Evolutionary conservation across 2,113 vertebrate species (phyloP).

Genomic region (Fulica atra): DNA sequence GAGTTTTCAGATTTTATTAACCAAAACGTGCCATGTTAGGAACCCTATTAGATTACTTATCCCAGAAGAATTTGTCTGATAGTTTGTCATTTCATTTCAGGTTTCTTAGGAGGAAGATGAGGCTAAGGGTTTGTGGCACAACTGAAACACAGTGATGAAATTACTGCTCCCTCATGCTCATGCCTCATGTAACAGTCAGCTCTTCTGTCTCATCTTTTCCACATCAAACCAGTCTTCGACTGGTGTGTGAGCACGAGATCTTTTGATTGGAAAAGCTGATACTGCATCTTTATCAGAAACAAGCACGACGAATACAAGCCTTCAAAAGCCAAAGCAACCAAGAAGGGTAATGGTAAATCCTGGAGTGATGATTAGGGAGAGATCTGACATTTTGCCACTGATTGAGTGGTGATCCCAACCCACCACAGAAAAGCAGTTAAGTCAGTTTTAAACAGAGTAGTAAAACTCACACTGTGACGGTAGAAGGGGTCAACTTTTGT

Average conservation of each 20-base stretch:
- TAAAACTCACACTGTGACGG: slow-evolving; percentile 97
- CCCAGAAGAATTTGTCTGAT: slow-evolving; percentile 43
- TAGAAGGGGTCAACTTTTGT: slow-evolving; percentile 99
- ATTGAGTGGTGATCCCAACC: slow-evolving; percentile 62
- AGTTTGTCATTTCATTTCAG: slow-evolving; percentile 49
- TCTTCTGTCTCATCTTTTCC: slow-evolving; percentile 31
- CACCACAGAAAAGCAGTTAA: slow-evolving; percentile 68
- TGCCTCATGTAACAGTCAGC: neutral
- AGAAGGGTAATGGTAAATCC: slow-evolving; percentile 67
- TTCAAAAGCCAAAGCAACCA: slow-evolving; percentile 63
- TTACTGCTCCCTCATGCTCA: neutral
- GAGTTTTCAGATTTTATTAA: slow-evolving; percentile 47
- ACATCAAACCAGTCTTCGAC: slow-evolving; percentile 8
- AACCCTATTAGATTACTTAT: slow-evolving; percentile 42
- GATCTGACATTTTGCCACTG: slow-evolving; percentile 40
- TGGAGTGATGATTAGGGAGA: slow-evolving; percentile 66
- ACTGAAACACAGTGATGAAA: neutral
- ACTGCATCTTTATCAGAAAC: slow-evolving; percentile 77
- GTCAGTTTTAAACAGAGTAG: slow-evolving; percentile 61
- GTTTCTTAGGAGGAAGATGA: slow-evolving; percentile 39
- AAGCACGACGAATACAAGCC: slow-evolving; percentile 72
- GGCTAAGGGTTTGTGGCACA: slow-evolving; percentile 6
- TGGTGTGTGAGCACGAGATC: slow-evolving; percentile 37
- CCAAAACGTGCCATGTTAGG: slow-evolving; percentile 16
- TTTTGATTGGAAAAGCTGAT: slow-evolving; percentile 77